Conservation (phyloP, 2,888 invertebrate genomes). For the Acleris cristana region DNA sequence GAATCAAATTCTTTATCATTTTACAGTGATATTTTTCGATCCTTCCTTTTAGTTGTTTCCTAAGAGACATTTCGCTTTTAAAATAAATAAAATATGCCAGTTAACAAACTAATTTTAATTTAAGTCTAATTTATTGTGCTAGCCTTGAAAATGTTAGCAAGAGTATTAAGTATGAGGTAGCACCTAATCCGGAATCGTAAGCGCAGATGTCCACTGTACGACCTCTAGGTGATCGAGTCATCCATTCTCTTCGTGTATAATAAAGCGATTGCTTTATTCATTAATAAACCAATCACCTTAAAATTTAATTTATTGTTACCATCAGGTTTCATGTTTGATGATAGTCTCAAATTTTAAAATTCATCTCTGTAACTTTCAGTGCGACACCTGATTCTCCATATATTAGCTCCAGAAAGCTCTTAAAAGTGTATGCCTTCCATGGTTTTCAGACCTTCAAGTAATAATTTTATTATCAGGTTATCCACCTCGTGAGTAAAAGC, state of each 20-base stretch:
- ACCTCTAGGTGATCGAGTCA: constrained; percentile 71
- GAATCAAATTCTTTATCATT: too few species aligned
- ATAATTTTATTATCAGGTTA: constrained; percentile 7
- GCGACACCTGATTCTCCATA: too few species aligned
- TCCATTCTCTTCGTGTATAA: constrained; percentile 60
- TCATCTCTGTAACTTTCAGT: too few species aligned
- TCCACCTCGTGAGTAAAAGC: constrained; percentile 23
- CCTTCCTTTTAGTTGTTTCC: too few species aligned
- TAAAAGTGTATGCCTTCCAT: too few species aligned
- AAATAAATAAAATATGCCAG: too few species aligned
- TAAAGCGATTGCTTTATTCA: constrained; percentile 53
- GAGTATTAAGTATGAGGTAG: constrained; percentile 46
- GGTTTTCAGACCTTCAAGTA: constrained; percentile 6
- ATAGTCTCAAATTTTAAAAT: too few species aligned
- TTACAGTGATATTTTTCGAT: too few species aligned
- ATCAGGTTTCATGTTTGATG: too few species aligned
- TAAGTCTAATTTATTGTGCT: constrained; percentile 33
- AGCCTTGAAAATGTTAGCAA: constrained; percentile 67
- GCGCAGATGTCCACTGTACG: constrained; percentile 62
- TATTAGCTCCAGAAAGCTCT: too few species aligned
- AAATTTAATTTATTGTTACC: not conserved
- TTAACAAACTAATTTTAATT: too few species aligned
- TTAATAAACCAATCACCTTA: constrained; percentile 39
- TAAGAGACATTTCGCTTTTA: too few species aligned
- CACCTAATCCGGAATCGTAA: constrained; percentile 63